These are phyloP conservation scores for Strix aluco DNA, from an alignment of 2,113 vertebrate genomes.

Conservation along the genomic window DNA sequence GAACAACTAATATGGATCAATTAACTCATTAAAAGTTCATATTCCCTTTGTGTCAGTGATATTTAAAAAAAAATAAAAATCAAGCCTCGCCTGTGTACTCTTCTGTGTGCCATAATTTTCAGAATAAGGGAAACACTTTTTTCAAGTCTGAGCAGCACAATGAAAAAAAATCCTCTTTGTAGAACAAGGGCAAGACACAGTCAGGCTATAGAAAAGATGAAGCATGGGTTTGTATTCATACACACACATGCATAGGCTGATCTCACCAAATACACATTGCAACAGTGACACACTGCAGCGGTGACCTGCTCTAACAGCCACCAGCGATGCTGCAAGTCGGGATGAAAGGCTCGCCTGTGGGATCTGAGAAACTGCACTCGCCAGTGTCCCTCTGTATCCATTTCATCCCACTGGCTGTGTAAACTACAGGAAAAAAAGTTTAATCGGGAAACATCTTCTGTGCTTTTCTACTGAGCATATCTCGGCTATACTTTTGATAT, in stretches of 20 bases:
- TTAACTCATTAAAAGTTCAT: background rate
- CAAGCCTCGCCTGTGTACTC: background rate
- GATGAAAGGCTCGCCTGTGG: background rate
- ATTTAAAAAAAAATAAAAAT: background rate
- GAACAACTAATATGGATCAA: background rate
- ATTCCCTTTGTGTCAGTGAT: background rate
- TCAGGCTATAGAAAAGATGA: background rate
- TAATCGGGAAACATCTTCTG: background rate
- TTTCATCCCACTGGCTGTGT: background rate
- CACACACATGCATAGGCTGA: accelerated
- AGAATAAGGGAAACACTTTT: background rate
- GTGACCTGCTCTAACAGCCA: background rate
- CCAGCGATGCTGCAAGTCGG: accelerated
- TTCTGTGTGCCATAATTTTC: background rate
- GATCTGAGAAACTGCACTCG: background rate
- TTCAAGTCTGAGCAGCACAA: background rate
- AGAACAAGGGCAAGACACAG: background rate
- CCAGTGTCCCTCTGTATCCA: background rate
- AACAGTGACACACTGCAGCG: background rate
- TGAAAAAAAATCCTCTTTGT: background rate
- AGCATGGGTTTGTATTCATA: background rate
- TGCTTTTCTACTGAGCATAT: background rate
- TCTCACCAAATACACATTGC: background rate
- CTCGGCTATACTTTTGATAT: background rate
- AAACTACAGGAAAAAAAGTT: background rate